Evolutionary conservation across 2,888 invertebrate genomes (phyloP).

Genomic region (Leptopilina drosophilae): DNA sequence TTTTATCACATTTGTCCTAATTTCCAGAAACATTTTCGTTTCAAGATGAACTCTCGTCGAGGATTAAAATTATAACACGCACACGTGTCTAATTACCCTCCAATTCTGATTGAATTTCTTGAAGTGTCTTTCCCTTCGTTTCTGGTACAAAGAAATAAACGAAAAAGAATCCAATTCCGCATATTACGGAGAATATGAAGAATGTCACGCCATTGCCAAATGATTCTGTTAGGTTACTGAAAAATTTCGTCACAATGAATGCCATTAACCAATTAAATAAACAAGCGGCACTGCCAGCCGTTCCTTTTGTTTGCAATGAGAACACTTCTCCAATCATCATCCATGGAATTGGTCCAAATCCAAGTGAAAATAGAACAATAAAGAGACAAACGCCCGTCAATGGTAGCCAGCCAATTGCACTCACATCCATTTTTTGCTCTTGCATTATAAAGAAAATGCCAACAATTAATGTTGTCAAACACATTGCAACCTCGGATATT

Average conservation of each 20-base stretch:
- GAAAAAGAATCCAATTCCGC: conserved; percentile 83
- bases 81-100: conserved; percentile 55
- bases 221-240: conserved; percentile 79
- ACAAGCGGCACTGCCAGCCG: conserved; percentile 87
- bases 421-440: conserved; percentile 74
- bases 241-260: conserved; percentile 88
- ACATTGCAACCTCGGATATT: conserved; percentile 85
- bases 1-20: too few species aligned
- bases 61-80: too few species aligned
- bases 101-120: conserved; percentile 77
- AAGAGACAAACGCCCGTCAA: conserved; percentile 86
- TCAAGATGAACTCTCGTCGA: too few species aligned
- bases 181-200: conserved; percentile 86
- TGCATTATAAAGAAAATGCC: conserved; percentile 83
- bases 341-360: conserved; percentile 94
- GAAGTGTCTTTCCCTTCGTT: conserved; percentile 78
- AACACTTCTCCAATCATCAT: conserved; percentile 91
- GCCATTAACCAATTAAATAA: conserved; percentile 90
- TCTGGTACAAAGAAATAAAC: conserved; percentile 83
- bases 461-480: conserved; percentile 83
- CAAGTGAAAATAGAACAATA: conserved; percentile 88
- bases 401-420: conserved; percentile 85
- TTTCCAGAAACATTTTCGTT: too few species aligned
- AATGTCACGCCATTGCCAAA: conserved; percentile 84
- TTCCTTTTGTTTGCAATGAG: conserved; percentile 86